A percentile compares a stretch with the other conserved stretches of the same genome.
phyloP scores from a whole-genome alignment of 2,888 invertebrate species.

The Eupithecia inturbata region DNA sequence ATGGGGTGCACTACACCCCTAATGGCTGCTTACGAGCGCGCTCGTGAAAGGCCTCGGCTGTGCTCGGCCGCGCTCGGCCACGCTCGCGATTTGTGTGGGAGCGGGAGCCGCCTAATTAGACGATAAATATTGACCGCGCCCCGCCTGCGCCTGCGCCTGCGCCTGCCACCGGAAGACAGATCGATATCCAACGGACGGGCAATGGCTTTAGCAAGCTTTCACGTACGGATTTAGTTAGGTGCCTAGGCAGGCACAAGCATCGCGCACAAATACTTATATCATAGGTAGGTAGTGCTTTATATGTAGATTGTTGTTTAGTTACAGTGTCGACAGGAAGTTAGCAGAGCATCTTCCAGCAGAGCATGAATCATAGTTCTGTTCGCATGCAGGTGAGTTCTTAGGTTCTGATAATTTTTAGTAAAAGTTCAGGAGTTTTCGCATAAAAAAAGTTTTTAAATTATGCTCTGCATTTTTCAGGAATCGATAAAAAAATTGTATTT shows the following conservation, averaged over 20 bases:
- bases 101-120: constrained; percentile 35
- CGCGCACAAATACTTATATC: not conserved
- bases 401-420: too few relatives aligned
- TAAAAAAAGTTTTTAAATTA: too few relatives aligned
- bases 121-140: constrained; percentile 32
- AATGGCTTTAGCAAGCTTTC: not conserved
- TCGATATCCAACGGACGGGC: constrained; percentile 13
- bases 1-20: constrained; percentile 49
- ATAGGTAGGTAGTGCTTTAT: not conserved
- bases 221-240: not conserved
- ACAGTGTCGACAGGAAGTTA: not conserved
- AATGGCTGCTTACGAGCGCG: constrained; percentile 42
- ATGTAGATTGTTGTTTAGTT: not conserved
- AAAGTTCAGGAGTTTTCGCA: too few relatives aligned
- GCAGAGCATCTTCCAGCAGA: too few relatives aligned
- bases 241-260: not conserved
- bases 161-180: constrained; percentile 30
- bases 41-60: constrained; percentile 44
- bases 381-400: too few relatives aligned
- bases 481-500: too few relatives aligned
- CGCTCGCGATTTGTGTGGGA: constrained; percentile 54
- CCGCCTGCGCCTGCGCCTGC: not conserved
- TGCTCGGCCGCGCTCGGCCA: not conserved
- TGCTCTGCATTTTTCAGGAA: too few relatives aligned
- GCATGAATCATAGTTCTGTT: too few relatives aligned